A percentile compares a stretch with the other conserved stretches of the same genome.
Conservation (phyloP, 2,113 vertebrate genomes). For the Tichodroma muraria region DNA sequence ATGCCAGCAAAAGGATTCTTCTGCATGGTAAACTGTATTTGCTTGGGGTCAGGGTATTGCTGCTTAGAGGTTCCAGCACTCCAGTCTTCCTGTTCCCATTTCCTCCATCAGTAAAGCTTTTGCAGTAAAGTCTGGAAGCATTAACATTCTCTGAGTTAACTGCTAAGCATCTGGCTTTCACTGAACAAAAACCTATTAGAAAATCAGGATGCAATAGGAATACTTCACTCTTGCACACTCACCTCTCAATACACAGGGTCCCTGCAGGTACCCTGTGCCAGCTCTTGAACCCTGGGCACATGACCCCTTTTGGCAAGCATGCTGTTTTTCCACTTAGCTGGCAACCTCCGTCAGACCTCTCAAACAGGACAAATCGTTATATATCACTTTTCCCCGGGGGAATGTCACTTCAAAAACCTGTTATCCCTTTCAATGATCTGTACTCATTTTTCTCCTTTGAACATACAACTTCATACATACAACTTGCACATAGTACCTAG, state of each 20-base stretch:
- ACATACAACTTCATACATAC: not conserved
- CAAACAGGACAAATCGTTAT: not conserved
- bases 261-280: not conserved
- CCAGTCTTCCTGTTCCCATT: not conserved
- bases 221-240: not conserved
- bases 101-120: not conserved
- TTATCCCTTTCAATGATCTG: not conserved
- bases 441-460: not conserved
- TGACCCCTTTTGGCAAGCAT: not conserved
- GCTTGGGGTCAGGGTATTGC: not conserved
- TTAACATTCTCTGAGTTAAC: not conserved
- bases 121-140: not conserved
- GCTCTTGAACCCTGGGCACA: rapidly evolving
- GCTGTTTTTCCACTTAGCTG: not conserved
- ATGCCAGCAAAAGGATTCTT: not conserved
- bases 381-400: not conserved
- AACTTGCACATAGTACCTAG: not conserved
- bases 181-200: not conserved
- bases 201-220: not conserved
- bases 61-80: not conserved
- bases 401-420: not conserved
- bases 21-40: not conserved
- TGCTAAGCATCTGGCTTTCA: not conserved
- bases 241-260: rapidly evolving
- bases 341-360: not conserved